A percentile compares a stretch with the other conserved stretches of the same genome.
These are phyloP conservation scores for Dendrolimus punctatus DNA, from an alignment of 1,140 invertebrate genomes.

Conservation along the genomic window DNA sequence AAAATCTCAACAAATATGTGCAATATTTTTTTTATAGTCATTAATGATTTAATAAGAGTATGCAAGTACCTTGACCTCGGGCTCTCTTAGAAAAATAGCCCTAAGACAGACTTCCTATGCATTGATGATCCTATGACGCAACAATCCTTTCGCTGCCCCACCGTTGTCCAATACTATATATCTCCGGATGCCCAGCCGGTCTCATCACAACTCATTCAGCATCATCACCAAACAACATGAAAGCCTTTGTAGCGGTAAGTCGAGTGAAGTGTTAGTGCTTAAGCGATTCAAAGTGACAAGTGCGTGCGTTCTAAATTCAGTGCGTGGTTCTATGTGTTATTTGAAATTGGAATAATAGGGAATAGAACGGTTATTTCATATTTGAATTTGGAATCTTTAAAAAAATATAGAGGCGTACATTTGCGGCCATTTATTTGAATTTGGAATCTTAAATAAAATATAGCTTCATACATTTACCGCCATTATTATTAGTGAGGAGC, in stretches of 20 bases:
- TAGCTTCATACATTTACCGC: too few species aligned
- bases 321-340: constrained; percentile 11
- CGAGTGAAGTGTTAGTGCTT: constrained; percentile 37
- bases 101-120: constrained; percentile 54
- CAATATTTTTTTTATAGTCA: too few species aligned
- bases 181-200: constrained; percentile 34
- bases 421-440: too few species aligned
- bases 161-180: constrained; percentile 46
- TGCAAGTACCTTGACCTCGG: constrained; percentile 29
- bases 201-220: constrained; percentile 57
- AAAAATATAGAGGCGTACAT: too few species aligned
- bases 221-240: constrained; percentile 62
- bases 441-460: too few species aligned
- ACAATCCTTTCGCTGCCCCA: constrained; percentile 65
- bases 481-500: too few species aligned
- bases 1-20: too few species aligned
- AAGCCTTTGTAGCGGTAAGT: constrained; percentile 68
- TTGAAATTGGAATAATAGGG: too few species aligned
- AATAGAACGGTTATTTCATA: too few species aligned
- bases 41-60: neutral
- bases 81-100: constrained; percentile 37
- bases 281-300: constrained; percentile 34
- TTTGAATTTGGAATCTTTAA: too few species aligned
- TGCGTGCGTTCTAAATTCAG: constrained; percentile 52
- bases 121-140: constrained; percentile 47